Evolutionary conservation across 2,113 vertebrate species (phyloP), one percentile per base, ranked within the genome.

Genomic region (Lutjanus erythropterus): DNA sequence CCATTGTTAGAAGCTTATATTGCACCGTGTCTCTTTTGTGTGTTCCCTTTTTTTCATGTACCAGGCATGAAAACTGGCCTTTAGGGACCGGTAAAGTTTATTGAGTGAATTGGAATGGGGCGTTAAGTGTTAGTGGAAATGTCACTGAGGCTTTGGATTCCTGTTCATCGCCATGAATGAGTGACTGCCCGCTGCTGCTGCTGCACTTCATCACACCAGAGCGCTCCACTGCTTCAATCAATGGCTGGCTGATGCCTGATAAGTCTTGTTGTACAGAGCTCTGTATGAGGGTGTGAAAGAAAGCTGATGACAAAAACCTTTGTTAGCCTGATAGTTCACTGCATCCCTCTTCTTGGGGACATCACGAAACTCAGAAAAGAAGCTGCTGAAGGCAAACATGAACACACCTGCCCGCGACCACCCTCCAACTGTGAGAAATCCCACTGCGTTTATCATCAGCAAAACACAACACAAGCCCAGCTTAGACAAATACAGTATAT

Each of bases 201-300:
- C 78, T n/a, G 70, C 80, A 91, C 77, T 86, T 84, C 85, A 90
- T 90, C 88, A 84, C 84, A 49, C 80, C 49, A 62, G 69, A 77
- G 80, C 39, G 29, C 78, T 55, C 79, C 79, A 55, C 77, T 66
- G 86, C 84, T 64, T 83, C 83, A 91, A 88, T 91, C 62, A 88
- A 84, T 91, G 81, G 61, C 29, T 5, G 10, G 47, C 58, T 61
- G 31, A 11, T n/a, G 55, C 76, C 41, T 75, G 80, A 87, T 74
- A 79, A 77, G 68, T 78, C 70, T 59, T 47, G 52, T 35, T 64
- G 59, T 66, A 50, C 61, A 31, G 64, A 75, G 66, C 33, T 25
- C 35, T 9, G 71, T 10, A 6, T 7, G 64, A 65, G 14, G 10
- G 21, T 49, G 68, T 31, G 35, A 49, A 47, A 42, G 35, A 49